Evolutionary conservation across 2,888 invertebrate species (phyloP), one percentile per base, ranked within the genome.

Genomic region (Amiota minor): DNA sequence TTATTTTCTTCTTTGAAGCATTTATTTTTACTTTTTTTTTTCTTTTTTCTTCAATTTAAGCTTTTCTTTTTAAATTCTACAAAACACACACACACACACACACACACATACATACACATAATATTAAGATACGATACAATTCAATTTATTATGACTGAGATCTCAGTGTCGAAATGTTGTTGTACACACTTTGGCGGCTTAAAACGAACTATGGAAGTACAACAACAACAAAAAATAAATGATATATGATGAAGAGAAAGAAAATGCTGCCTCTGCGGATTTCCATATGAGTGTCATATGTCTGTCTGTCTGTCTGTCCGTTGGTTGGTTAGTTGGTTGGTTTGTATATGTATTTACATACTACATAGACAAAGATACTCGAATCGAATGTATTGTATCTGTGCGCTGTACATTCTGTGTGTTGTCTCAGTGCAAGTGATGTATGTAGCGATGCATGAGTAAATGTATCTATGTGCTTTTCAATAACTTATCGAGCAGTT

Each of bases 141-240:
- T 67, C 49, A 53, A 56, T 18, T 59, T 10, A 35, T 45, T 35
- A 53, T 18, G 45, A 55, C 55, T 35, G 53, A 69, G 80, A 81
- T 83, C 74, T 74, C 78, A 81, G 86, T 86, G 35, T 35, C 35
- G 35, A 35, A 35, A 35, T 35, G 35, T 35, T 35, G 85, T 85
- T 81, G 83, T 75, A 76, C 86, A 85, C 82, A 84, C 75, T 62
- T 64, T 80, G 70, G 81, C 69, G 71, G 53, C 64, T 64, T 72
- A 71, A 71, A 72, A 67, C 64, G 71, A 53, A 65, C 67, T 55
- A 35, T 35, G 35, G 4, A 35, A 35, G 35, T 35, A 35, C 35
- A 35, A 35, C 46, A 59, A 56, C 14, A 16, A 20, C n/a, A 14
- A 50, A 11, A 50, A 50, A 14, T 53, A 10, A 53, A 53, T 53